These are phyloP conservation scores for Neotoma lepida DNA, from an alignment of 2,113 vertebrate species.

Conservation along the genomic window DNA sequence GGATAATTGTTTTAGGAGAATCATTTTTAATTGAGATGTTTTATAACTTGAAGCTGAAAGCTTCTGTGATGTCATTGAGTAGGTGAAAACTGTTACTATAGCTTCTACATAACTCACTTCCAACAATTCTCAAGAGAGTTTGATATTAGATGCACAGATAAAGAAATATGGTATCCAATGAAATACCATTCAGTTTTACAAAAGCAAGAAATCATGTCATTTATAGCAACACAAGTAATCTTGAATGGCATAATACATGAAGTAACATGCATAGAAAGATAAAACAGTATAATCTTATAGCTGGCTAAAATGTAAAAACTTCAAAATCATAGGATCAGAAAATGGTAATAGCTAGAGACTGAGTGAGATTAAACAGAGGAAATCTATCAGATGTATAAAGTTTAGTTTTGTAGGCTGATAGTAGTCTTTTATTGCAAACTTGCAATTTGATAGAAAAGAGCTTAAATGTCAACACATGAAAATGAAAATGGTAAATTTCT, in stretches of 20 bases:
- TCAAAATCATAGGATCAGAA: neutral
- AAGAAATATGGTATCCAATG: neutral
- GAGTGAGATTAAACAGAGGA: accelerated
- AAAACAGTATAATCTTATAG: neutral
- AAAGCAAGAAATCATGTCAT: neutral
- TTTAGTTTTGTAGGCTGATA: neutral
- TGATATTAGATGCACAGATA: neutral
- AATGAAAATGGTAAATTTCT: neutral
- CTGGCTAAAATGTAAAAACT: neutral
- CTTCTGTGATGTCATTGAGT: neutral
- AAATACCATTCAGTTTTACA: neutral
- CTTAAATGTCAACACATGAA: neutral
- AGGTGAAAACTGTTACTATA: neutral
- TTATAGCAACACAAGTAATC: neutral
- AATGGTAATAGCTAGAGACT: neutral
- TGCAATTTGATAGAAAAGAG: neutral
- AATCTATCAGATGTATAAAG: neutral
- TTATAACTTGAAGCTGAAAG: neutral
- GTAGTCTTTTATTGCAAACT: too few species aligned
- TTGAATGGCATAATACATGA: neutral
- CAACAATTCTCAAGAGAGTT: neutral
- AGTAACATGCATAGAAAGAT: neutral
- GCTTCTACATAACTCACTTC: neutral
- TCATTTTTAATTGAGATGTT: neutral
- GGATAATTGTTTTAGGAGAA: neutral